Percentiles rank a stretch among this genome's conserved stretches.
Evolutionary conservation across 2,797 vertebrate species (phyloP).

Genomic region (Capromys pilorides): DNA sequence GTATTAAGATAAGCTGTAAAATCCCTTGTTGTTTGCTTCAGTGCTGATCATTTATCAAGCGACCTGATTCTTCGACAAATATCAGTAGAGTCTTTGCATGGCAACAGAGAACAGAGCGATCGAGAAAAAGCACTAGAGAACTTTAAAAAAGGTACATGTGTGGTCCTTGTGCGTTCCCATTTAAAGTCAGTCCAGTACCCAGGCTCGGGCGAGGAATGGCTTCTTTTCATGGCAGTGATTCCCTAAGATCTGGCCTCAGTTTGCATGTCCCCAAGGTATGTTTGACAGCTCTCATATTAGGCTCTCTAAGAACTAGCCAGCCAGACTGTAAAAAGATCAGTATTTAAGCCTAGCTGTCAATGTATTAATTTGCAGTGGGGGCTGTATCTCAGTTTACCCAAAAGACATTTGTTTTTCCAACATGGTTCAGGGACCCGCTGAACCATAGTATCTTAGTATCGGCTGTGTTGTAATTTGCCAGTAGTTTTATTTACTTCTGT

Average conservation of each 20-base stretch:
- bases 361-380: neutral
- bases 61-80: constrained; percentile 93
- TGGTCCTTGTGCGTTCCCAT: neutral
- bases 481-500: neutral
- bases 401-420: neutral
- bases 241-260: neutral
- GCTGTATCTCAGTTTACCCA: neutral
- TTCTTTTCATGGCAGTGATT: constrained; percentile 10
- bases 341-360: neutral
- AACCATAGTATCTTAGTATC: neutral
- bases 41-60: constrained; percentile 95
- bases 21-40: constrained; percentile 78
- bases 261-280: neutral
- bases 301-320: neutral
- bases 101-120: constrained; percentile 94
- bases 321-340: neutral
- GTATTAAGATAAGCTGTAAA: neutral
- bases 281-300: constrained; percentile 29
- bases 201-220: neutral
- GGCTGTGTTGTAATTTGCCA: neutral
- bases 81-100: constrained; percentile 94
- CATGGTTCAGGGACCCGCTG: neutral
- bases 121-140: constrained; percentile 95
- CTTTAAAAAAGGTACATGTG: constrained; percentile 91
- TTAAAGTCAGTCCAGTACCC: neutral